Evolutionary conservation across 2,113 vertebrate species (phyloP).

Genomic region (Zapornia atra): DNA sequence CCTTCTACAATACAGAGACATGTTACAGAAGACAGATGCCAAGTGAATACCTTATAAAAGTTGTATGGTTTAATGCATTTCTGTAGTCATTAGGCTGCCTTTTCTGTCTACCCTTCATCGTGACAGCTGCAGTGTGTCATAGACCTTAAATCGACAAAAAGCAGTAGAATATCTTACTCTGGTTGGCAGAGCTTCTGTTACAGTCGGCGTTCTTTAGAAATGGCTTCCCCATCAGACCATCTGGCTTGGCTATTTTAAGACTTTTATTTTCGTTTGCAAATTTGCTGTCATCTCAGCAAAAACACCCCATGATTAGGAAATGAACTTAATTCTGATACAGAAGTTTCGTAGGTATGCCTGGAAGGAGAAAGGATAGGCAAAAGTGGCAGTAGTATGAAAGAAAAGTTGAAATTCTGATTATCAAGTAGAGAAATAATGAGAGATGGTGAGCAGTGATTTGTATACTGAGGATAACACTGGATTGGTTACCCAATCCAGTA

Average conservation of each 20-base stretch:
- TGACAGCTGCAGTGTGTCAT: constrained; percentile 48
- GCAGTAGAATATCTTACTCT: background rate
- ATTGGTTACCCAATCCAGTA: background rate
- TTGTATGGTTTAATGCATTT: background rate
- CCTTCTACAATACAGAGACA: background rate
- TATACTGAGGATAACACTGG: background rate
- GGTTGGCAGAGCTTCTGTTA: background rate
- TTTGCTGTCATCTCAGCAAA: constrained; percentile 41
- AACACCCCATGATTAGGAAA: background rate
- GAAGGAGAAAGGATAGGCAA: background rate
- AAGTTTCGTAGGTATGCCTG: background rate
- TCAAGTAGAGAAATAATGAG: background rate
- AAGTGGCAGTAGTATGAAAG: background rate
- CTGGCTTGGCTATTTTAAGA: constrained; percentile 21
- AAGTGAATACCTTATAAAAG: background rate
- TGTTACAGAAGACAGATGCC: constrained; percentile 32
- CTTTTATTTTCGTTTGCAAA: constrained; percentile 12
- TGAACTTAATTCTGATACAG: background rate
- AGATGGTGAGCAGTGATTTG: background rate
- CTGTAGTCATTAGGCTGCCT: background rate
- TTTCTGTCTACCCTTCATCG: background rate
- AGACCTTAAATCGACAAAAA: background rate
- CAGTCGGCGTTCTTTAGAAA: background rate
- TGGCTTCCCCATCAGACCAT: background rate
- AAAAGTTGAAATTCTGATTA: background rate